Conservation (phyloP, 1,140 invertebrate genomes). For the Maniola jurtina region DNA sequence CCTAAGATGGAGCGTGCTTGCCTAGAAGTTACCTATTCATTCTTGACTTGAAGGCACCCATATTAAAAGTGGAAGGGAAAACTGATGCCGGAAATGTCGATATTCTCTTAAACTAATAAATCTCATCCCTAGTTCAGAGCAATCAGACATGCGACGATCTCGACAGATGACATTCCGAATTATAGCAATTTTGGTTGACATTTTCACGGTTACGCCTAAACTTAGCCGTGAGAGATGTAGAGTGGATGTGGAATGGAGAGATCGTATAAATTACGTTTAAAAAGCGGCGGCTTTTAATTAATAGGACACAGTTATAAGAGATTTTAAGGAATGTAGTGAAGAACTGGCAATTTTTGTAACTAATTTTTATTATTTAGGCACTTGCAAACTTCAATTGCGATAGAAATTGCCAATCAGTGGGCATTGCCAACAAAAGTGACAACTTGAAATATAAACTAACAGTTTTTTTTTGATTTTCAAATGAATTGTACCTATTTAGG, state of each 20-base stretch:
- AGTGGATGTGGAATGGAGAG: constrained; percentile 32
- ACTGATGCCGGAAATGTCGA: no score
- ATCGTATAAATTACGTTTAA: constrained; percentile 14
- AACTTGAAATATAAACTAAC: no score
- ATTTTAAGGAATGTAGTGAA: background rate
- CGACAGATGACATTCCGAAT: constrained; percentile 49
- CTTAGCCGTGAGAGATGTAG: constrained; percentile 14
- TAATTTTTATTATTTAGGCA: background rate
- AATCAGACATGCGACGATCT: constrained; percentile 33
- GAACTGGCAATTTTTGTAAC: background rate
- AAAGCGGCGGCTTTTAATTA: constrained; percentile 2
- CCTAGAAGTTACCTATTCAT: no score
- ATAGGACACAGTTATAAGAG: background rate
- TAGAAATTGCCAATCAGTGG: background rate
- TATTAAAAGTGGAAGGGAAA: no score
- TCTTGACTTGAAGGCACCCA: no score
- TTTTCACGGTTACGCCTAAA: constrained; percentile 28
- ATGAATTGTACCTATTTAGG: no score
- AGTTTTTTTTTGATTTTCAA: no score
- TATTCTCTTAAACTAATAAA: constrained; percentile 23
- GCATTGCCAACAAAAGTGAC: no score
- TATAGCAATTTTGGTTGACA: constrained; percentile 45
- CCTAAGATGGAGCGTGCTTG: no score
- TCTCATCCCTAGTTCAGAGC: constrained; percentile 29
- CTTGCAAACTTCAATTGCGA: background rate